phyloP scores from a whole-genome alignment of 1,140 invertebrate species.

The Micrasema minimum region DNA sequence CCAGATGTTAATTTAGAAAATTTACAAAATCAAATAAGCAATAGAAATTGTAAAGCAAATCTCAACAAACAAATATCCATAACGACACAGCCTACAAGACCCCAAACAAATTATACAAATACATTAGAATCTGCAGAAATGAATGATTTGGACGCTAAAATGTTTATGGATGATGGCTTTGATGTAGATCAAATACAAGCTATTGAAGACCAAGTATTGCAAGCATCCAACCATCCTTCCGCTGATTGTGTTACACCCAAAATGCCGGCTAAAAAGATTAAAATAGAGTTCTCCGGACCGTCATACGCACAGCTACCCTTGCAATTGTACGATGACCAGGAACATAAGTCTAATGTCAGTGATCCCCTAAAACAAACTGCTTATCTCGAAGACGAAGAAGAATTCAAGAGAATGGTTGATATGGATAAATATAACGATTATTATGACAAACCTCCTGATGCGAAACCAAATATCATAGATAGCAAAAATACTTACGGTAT shows the following conservation, averaged over 20 bases:
- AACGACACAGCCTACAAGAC: neutral
- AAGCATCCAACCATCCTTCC: neutral
- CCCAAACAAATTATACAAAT: neutral
- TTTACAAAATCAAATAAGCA: slow-evolving; percentile 2
- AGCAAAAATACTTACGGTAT: slow-evolving; percentile 1
- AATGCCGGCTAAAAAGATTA: slow-evolving; percentile 39
- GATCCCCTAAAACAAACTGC: slow-evolving; percentile 47
- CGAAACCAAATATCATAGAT: neutral
- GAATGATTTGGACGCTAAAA: slow-evolving; percentile 24
- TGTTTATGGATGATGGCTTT: slow-evolving; percentile 50
- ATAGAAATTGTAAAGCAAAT: neutral
- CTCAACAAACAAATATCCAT: neutral
- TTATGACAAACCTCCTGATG: slow-evolving; percentile 10
- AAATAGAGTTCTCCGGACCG: slow-evolving; percentile 4
- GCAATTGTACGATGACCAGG: neutral
- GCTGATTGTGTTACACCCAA: neutral
- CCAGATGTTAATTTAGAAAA: neutral
- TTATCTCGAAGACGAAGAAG: slow-evolving; percentile 55
- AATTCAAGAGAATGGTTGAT: slow-evolving; percentile 21
- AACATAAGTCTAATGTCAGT: slow-evolving; percentile 18
- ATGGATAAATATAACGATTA: slow-evolving; percentile 25
- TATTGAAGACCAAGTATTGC: slow-evolving; percentile 40
- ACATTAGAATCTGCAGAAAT: neutral
- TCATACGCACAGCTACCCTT: neutral
- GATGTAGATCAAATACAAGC: slow-evolving; percentile 42